These are phyloP conservation scores for Theropithecus gelada DNA, from an alignment of 2,113 vertebrate species.

Conservation along the genomic window DNA sequence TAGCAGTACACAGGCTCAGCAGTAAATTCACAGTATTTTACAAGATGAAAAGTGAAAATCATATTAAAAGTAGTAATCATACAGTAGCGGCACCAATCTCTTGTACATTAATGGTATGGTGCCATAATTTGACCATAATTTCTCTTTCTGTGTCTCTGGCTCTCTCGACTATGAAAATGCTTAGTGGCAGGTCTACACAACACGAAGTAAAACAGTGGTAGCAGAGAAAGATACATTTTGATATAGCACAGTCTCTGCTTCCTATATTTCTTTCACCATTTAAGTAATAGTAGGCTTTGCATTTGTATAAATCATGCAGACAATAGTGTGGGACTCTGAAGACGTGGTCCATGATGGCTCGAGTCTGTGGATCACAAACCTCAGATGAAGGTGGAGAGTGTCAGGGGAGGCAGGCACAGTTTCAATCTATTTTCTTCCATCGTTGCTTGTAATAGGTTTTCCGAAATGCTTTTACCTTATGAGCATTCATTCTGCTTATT, in stretches of 20 bases:
- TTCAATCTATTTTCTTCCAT: neutral
- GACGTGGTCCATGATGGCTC: neutral
- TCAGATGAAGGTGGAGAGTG: neutral
- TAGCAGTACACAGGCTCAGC: slow-evolving; percentile 36
- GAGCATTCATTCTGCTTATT: neutral
- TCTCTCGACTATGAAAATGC: neutral
- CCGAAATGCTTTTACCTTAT: neutral
- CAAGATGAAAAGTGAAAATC: slow-evolving; percentile 52
- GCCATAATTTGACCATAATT: neutral
- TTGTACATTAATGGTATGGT: too few relatives aligned
- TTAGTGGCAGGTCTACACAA: neutral
- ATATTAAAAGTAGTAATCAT: slow-evolving; percentile 26
- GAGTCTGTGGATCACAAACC: too few relatives aligned
- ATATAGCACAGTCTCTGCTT: neutral
- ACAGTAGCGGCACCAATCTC: neutral
- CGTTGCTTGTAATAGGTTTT: neutral
- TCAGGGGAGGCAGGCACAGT: neutral
- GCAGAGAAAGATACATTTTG: neutral
- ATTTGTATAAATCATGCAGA: neutral
- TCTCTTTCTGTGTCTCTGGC: neutral
- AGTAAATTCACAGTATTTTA: slow-evolving; percentile 53
- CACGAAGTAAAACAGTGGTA: neutral
- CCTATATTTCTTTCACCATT: neutral
- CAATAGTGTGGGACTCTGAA: too few relatives aligned
- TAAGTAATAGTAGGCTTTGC: neutral